Conservation (phyloP, 2,888 invertebrate species). For the Carcina quercana region DNA sequence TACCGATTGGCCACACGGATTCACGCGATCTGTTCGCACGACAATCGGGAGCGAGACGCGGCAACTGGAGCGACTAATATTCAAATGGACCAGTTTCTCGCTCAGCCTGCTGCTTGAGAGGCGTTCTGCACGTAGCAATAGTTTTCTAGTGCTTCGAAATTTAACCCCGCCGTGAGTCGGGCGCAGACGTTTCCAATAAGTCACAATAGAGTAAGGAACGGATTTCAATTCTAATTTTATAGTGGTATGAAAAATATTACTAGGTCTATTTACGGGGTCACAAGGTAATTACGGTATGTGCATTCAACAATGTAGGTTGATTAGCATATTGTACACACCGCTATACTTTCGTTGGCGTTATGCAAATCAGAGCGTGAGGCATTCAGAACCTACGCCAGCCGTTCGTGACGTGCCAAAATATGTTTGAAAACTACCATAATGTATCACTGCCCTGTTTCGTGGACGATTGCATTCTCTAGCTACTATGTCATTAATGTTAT, state of each 20-base stretch:
- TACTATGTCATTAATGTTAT: slow-evolving; percentile 43
- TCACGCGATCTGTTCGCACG: slow-evolving; percentile 58
- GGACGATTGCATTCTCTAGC: slow-evolving; percentile 25
- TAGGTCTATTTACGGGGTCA: too few species aligned
- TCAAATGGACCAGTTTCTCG: slow-evolving; percentile 50
- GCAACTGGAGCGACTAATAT: slow-evolving; percentile 65
- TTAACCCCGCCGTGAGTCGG: slow-evolving; percentile 2
- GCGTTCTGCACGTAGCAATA: slow-evolving; percentile 37
- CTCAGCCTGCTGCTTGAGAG: slow-evolving; percentile 25
- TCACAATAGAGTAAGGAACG: background rate
- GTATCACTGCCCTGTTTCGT: slow-evolving; percentile 15
- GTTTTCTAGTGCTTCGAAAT: slow-evolving; percentile 30
- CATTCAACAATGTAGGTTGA: slow-evolving; percentile 41
- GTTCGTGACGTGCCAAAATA: slow-evolving; percentile 31
- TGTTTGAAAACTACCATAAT: slow-evolving; percentile 32
- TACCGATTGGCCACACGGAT: slow-evolving; percentile 42
- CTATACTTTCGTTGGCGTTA: slow-evolving; percentile 63
- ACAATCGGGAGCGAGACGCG: slow-evolving; percentile 59
- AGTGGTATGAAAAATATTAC: too few species aligned
- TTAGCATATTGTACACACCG: slow-evolving; percentile 28
- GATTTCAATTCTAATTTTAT: background rate
- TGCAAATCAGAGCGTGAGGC: slow-evolving; percentile 64
- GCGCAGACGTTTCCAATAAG: background rate
- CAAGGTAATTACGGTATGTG: slow-evolving; percentile 23
- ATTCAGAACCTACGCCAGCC: slow-evolving; percentile 34